A percentile compares a stretch with the other conserved stretches of the same genome.
Evolutionary conservation across 2,888 invertebrate species (phyloP).

Genomic region (Hypomecis atomaria): DNA sequence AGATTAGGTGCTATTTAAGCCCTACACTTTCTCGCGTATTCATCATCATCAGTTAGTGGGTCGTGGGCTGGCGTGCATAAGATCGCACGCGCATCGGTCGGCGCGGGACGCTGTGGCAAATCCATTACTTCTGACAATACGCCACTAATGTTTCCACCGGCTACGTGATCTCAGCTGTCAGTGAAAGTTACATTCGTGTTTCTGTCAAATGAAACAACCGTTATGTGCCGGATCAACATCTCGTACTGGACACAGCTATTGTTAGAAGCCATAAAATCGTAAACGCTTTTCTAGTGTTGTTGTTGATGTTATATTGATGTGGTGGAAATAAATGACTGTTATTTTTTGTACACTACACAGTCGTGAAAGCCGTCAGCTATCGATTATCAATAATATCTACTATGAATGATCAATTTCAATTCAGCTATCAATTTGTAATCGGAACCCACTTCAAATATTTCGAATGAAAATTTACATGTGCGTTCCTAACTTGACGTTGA

Average conservation of each 20-base stretch:
- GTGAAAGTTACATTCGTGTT: constrained; percentile 70
- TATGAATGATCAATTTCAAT: constrained; percentile 2
- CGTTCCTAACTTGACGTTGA: not conserved
- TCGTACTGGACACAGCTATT: constrained; percentile 28
- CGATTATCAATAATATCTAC: not conserved
- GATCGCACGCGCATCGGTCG: constrained; percentile 49
- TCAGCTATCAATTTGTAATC: constrained; percentile 6
- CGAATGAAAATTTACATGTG: not conserved
- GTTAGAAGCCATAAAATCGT: constrained; percentile 24
- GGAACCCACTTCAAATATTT: not conserved
- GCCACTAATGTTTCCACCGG: constrained; percentile 58
- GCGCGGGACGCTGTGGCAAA: constrained; percentile 58
- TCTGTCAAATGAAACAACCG: constrained; percentile 61
- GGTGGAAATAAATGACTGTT: not conserved
- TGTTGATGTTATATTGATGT: constrained; percentile 26
- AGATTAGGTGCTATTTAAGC: constrained; percentile 35
- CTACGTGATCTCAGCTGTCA: constrained; percentile 64
- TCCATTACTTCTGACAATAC: constrained; percentile 66
- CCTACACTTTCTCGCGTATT: constrained; percentile 73
- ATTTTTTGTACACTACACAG: not conserved
- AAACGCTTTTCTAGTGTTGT: constrained; percentile 25
- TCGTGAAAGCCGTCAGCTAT: constrained; percentile 7
- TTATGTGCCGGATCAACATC: constrained; percentile 46
- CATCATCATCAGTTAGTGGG: constrained; percentile 74
- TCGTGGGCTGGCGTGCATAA: constrained; percentile 56